Conservation (phyloP, 2,113 vertebrate genomes). For the Petaurus breviceps region DNA sequence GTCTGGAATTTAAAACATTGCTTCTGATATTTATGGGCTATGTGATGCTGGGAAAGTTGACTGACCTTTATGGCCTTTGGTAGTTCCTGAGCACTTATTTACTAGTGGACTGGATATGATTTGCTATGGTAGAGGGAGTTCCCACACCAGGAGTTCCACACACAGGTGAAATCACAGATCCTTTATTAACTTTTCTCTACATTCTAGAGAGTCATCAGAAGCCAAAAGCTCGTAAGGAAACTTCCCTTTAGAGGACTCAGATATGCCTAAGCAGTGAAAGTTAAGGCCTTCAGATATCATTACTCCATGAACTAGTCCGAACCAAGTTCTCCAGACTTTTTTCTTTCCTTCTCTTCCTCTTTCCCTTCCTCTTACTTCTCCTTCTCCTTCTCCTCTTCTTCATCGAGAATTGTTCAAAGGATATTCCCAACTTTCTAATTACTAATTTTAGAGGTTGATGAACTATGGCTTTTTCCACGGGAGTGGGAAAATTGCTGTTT, state of each 20-base stretch:
- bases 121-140: neutral
- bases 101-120: neutral
- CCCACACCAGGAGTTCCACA: neutral
- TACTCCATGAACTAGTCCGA: neutral
- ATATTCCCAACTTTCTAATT: conserved; percentile 51
- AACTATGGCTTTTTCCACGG: conserved; percentile 61
- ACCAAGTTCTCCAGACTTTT: neutral
- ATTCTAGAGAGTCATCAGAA: neutral
- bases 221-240: neutral
- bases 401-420: neutral
- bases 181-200: neutral
- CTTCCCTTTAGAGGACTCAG: conserved; percentile 18
- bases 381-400: neutral
- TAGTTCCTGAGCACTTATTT: neutral
- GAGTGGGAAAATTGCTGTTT: conserved; percentile 35
- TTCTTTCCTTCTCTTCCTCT: neutral
- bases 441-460: conserved; percentile 53
- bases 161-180: neutral
- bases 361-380: neutral
- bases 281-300: conserved; percentile 44
- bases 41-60: neutral
- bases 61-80: neutral
- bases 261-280: neutral
- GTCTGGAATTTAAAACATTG: neutral
- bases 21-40: neutral